Evolutionary conservation across 2,888 invertebrate species (phyloP), one percentile per base, ranked within the genome.

Genomic region (Acrocyrtus sp.): DNA sequence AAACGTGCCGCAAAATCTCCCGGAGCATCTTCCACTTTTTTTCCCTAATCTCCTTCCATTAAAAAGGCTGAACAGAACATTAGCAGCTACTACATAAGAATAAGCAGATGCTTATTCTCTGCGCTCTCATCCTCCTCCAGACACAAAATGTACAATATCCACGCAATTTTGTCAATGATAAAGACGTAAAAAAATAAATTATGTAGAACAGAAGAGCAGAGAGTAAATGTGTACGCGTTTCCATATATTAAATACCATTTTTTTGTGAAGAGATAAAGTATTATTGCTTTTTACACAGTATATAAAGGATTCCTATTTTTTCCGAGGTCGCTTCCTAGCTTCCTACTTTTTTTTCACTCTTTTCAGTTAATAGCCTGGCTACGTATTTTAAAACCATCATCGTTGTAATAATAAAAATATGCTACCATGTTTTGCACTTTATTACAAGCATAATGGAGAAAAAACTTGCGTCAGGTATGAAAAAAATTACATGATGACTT

Each of bases 391-490:
- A 56, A 43, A 34, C 45, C n/a, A n/a, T n/a, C 6, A 17, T 48
- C 66, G 21, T 66, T 57, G 43, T 60, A 47, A 34, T 47, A 60
- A 60, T 47, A 47, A 60, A 58, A 67, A 67, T 58, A 58, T 67
- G 58, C 67, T 67, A 58, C 67, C 67, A 58, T 67, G 67, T 58
- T 67, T 67, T 67, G 58, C 67, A 67, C 67, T 67, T 67, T 67
- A 67, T 67, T 67, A 67, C 67, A 65, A 27, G 43, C 43, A 65
- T 65, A 65, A 66, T 66, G 41, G 57, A 47, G 57, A 50, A 66
- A 57, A 66, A 57, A 53, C 50, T 48, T 50, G 57, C 66, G 51
- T 26, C 53, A 65, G 63, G 63, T 63, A 65, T n/a, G n/a, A n/a
- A n/a, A n/a, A 65, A 65, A 56, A 27, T 63, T 63, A 45, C 51